Conservation (phyloP, 2,888 invertebrate species). For the Cheilosia impressa region DNA sequence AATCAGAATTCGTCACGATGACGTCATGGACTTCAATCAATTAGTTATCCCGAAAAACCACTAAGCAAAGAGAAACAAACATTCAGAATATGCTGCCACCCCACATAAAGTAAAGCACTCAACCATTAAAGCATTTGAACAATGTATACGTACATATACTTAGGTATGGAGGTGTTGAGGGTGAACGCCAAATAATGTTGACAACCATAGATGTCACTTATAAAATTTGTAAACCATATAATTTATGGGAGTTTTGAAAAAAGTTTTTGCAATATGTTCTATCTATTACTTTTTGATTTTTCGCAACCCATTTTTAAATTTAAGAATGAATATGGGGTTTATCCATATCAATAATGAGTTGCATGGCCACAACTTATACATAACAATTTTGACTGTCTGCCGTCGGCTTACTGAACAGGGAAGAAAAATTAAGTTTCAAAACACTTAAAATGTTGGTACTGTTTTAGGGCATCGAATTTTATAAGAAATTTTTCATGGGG, state of each 20-base stretch:
- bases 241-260: slow-evolving; percentile 52
- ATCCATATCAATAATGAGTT: too few species aligned
- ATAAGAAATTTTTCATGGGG: too few species aligned
- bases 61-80: slow-evolving; percentile 70
- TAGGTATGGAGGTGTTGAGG: slow-evolving; percentile 56
- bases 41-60: slow-evolving; percentile 77
- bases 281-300: background rate
- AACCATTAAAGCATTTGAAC: slow-evolving; percentile 56
- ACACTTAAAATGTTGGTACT: too few species aligned
- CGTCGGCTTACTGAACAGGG: too few species aligned
- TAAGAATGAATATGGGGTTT: too few species aligned
- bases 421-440: too few species aligned
- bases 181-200: slow-evolving; percentile 58
- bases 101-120: slow-evolving; percentile 52
- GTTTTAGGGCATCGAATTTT: too few species aligned
- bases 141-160: slow-evolving; percentile 20
- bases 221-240: slow-evolving; percentile 58
- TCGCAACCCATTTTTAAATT: background rate
- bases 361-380: too few species aligned
- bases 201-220: slow-evolving; percentile 65
- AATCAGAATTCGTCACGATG: slow-evolving; percentile 83
- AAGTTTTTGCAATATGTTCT: slow-evolving; percentile 42
- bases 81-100: slow-evolving; percentile 52
- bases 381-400: too few species aligned
- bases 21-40: slow-evolving; percentile 83